Evolutionary conservation across 2,113 vertebrate genomes (phyloP).

Genomic region (Antechinus flavipes): DNA sequence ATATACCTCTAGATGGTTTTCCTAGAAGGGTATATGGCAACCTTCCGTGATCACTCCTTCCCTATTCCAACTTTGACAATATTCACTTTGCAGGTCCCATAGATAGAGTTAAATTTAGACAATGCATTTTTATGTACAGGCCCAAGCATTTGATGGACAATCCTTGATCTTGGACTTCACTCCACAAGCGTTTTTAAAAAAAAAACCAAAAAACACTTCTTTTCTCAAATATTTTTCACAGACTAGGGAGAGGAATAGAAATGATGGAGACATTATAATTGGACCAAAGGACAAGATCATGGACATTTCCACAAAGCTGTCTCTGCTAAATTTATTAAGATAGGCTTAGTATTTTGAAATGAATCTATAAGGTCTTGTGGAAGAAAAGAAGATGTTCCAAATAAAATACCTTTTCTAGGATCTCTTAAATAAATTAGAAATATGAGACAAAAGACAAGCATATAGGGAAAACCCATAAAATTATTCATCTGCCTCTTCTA

Average conservation of each 20-base stretch:
- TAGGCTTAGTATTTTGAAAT: neutral
- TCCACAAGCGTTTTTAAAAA: too few species aligned
- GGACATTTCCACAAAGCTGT: neutral
- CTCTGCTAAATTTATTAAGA: neutral
- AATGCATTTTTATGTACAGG: neutral
- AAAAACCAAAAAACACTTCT: too few species aligned
- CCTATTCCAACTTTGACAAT: neutral
- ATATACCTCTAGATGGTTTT: neutral
- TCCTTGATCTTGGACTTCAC: neutral
- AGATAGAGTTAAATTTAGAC: neutral
- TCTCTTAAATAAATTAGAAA: neutral
- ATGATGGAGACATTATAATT: neutral
- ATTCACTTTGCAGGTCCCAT: neutral
- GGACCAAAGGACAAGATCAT: neutral
- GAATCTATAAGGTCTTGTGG: neutral
- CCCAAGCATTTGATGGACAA: neutral
- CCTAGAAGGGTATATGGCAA: neutral
- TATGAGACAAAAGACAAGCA: neutral
- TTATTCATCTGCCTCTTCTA: neutral
- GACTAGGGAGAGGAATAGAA: neutral
- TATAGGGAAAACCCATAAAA: neutral
- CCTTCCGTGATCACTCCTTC: neutral
- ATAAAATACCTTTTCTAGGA: neutral
- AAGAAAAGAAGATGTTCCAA: conserved; percentile 17
- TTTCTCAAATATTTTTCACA: neutral